Base-by-base conservation (phyloP, 1,140 invertebrate genomes). In the Rhyacophila brunnea region DNA sequence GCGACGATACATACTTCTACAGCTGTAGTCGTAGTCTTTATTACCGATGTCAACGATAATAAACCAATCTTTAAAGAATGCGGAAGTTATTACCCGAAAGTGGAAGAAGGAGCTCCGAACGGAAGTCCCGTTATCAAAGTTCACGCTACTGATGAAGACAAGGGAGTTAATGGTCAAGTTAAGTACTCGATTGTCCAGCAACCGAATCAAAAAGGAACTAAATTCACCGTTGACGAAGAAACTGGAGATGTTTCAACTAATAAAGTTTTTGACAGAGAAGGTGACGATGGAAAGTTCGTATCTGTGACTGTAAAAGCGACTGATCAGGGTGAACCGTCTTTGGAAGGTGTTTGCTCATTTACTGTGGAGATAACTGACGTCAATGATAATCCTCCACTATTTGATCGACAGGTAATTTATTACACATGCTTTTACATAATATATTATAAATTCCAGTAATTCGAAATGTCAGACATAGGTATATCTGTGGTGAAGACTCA, bases 161-260 rank as follows among this genome's bases (percentile, higher is more conserved):
- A 96, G 77, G 94, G 91, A 43, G 91, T 93, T 2, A 95, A 95
- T 72, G 92, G 92, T 6, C 92, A 96, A 82, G 85, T 86, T 9
- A 94, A 95, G 72, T 96, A 96, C 74, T 95, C 92, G 9, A 96
- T 96, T 68, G 94, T 96, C 0, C 93, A 96, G 71, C 93, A 96
- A 72, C 94, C 93, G 0, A 95, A 96, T 81, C 93, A 96, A 68
- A 95, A 96, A 76, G 94, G 93, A 17, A 95, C 93, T 0, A 96
- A 96, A 74, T 96, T 96, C 68, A 93, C 91, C 0, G 93, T 97
- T 0, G 91, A 96, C 68, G 93, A 95, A 78, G 92, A 96, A 74
- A 95, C 92, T 32, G 93, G 93, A 0, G 92, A 96, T 79, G 92
- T 96, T 49, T 89, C 87, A 0, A 95, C 93, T 0, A 96, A 97